Base-by-base conservation (phyloP, 2,113 vertebrate genomes). In the Eptesicus fuscus region DNA sequence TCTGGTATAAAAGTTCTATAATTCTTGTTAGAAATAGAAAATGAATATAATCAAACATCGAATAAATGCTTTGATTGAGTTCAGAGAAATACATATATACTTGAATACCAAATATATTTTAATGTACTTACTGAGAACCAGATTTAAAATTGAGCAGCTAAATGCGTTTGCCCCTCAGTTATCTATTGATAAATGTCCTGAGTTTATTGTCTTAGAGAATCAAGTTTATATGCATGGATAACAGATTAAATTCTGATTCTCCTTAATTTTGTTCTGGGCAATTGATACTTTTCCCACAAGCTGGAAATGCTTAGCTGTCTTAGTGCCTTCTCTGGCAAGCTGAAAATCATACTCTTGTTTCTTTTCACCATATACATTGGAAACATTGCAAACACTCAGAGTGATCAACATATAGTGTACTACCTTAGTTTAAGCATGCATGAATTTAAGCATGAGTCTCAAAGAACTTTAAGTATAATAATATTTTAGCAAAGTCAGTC, bases 291-390 rank as follows among this genome's bases (percentile, higher is more conserved):
- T 98, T 97, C 95, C 97, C 96, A 82, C 18, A 96, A 98, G 97
- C 96, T 96, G 80, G 88, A 97, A 97, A 88, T 95, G 94, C 95
- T 96, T 5, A 4, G 80, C 91, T 98, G 95, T 96, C 96, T 98
- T 96, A 97, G 76, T 97, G 95, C 94, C 97, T 97, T 97, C 82
- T 86, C 78, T 96, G 95, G 93, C 91, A 96, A 95, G 88, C 98
- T 98, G 95, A 98, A 98, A 98, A 98, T 98, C 94, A 95, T 96
- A 95, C 96, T 97, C 97, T 96, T 97, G 92, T 95, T 93, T 98
- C 96, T 98, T 98, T 98, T 97, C 93, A 97, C 95, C 95, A 96
- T 96, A 96, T 94, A 91, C 92, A 85, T 94, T 97, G 97, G 96
- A 98, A 98, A 98, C 97, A 98, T 71, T 95, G 96, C 96, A 84